A percentile compares a stretch with the other conserved stretches of the same genome.
Evolutionary conservation across 2,113 vertebrate species (phyloP).

Genomic region (Saccopteryx bilineata): DNA sequence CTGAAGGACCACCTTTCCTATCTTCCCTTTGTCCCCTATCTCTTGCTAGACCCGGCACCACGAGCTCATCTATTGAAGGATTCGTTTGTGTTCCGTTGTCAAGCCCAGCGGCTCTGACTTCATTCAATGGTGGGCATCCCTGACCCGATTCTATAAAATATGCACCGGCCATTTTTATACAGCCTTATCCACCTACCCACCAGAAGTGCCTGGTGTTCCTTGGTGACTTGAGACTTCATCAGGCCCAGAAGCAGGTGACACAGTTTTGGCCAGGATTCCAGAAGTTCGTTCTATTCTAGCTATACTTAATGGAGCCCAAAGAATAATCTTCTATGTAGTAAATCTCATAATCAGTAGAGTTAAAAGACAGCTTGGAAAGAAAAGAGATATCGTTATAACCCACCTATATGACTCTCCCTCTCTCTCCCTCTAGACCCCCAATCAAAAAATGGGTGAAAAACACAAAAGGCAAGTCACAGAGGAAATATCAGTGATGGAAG

Average conservation of each 20-base stretch:
- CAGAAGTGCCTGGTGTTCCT: neutral
- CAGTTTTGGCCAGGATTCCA: neutral
- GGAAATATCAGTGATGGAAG: neutral
- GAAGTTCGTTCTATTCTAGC: neutral
- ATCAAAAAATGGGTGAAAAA: neutral
- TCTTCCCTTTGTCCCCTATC: neutral
- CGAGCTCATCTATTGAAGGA: neutral
- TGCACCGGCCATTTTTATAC: neutral
- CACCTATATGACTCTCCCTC: neutral
- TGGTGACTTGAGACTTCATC: neutral
- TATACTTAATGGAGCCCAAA: neutral
- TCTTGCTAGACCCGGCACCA: neutral
- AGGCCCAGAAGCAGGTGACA: neutral
- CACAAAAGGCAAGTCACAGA: slow-evolving; percentile 44
- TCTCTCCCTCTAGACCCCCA: neutral
- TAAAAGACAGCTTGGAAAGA: slow-evolving; percentile 46
- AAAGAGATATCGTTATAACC: neutral
- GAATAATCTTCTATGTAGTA: neutral
- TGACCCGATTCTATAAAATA: neutral
- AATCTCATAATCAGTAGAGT: neutral
- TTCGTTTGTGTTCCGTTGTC: neutral
- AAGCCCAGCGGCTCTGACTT: neutral
- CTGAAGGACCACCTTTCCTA: neutral
- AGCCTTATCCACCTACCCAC: neutral
- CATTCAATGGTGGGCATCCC: neutral